These are phyloP conservation scores for Trissolcus japonicus DNA, from an alignment of 2,888 invertebrate species.

Conservation along the genomic window DNA sequence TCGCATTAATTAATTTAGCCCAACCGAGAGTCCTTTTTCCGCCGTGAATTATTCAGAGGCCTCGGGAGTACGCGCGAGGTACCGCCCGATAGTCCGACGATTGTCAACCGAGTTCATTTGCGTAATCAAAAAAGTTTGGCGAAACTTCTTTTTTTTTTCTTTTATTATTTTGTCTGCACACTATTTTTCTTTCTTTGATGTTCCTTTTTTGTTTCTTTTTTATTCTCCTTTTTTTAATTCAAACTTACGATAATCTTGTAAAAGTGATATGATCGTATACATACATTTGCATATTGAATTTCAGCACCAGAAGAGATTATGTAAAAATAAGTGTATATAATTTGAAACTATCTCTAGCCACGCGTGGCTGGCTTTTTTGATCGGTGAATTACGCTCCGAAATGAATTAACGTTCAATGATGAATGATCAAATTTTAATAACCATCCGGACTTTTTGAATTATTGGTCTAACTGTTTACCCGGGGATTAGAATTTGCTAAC, in stretches of 20 bases:
- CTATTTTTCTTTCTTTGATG: neutral
- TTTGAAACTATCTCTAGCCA: conserved; percentile 36
- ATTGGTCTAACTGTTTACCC: conserved; percentile 42
- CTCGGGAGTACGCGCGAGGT: neutral
- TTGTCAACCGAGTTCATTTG: neutral
- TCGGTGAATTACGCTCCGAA: conserved; percentile 18
- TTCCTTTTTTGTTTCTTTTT: conserved; percentile 9
- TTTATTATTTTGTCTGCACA: neutral
- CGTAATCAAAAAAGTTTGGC: neutral
- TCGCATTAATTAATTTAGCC: conserved; percentile 39
- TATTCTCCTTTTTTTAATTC: conserved; percentile 24
- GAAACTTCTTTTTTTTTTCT: neutral
- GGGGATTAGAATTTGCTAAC: conserved; percentile 38
- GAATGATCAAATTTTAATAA: conserved; percentile 49
- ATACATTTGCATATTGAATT: conserved; percentile 53
- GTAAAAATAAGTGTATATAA: conserved; percentile 44
- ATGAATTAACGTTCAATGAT: conserved; percentile 40
- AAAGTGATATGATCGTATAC: conserved; percentile 49
- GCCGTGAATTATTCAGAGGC: conserved; percentile 20
- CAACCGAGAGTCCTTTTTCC: neutral
- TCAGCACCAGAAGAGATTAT: conserved; percentile 42
- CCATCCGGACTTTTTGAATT: conserved; percentile 35
- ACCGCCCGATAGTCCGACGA: neutral
- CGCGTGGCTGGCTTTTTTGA: conserved; percentile 18
- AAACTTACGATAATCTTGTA: conserved; percentile 31